These are phyloP conservation scores for Folsomia candida DNA, from an alignment of 2,888 invertebrate genomes.

Conservation along the genomic window DNA sequence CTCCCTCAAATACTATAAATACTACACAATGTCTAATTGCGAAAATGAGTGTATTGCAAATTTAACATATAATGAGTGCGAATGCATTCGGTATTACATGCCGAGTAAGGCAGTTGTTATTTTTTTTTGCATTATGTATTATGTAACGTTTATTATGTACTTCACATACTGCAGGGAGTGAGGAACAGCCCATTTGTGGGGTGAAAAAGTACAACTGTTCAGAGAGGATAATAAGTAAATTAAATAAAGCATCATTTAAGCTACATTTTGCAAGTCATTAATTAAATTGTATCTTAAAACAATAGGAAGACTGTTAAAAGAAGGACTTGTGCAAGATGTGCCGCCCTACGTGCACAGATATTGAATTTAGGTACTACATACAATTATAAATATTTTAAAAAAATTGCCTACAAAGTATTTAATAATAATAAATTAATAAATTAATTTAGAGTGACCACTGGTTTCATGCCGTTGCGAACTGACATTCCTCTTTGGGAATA, in stretches of 20 bases:
- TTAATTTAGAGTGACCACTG: slow-evolving; percentile 18
- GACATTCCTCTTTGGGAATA: not conserved
- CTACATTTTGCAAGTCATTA: no score
- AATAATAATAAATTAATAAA: no score
- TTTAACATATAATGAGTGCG: slow-evolving; percentile 23
- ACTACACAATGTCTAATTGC: slow-evolving; percentile 44
- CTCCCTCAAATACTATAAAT: slow-evolving; percentile 29
- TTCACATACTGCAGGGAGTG: slow-evolving; percentile 22
- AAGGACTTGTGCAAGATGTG: slow-evolving; percentile 24
- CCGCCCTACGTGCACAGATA: slow-evolving; percentile 37
- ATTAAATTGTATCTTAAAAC: no score
- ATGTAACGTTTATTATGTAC: not conserved
- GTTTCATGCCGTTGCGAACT: slow-evolving; percentile 12
- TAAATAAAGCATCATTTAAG: no score
- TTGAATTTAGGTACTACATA: slow-evolving; percentile 20
- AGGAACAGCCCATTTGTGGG: slow-evolving; percentile 34
- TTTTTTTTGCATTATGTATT: not conserved
- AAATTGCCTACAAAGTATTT: no score
- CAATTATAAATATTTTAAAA: no score
- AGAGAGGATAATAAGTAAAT: slow-evolving; percentile 38
- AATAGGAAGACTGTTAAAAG: no score
- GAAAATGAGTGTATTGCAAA: slow-evolving; percentile 45
- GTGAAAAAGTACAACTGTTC: slow-evolving; percentile 40
- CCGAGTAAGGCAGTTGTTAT: slow-evolving; percentile 31
- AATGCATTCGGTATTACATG: slow-evolving; percentile 44